Evolutionary conservation across 2,113 vertebrate species (phyloP), one percentile per base, ranked within the genome.

Genomic region (Dicaeum eximium): DNA sequence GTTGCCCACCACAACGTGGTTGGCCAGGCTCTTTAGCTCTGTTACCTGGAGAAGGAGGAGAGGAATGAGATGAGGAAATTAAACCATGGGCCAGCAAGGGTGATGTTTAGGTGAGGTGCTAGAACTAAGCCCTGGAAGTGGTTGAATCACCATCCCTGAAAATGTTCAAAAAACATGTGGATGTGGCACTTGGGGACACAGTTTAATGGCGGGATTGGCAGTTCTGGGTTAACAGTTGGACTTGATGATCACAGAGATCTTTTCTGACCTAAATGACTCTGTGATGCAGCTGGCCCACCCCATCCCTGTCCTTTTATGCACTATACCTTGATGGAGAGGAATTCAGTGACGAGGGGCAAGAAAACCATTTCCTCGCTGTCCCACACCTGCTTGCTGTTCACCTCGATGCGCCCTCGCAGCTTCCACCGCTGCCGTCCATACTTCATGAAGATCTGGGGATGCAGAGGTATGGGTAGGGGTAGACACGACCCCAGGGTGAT

Each of bases 391-490:
- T 99, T 99, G 93, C 98, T 97, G 40, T 99, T 99, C 57, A 98
- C 97, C 96, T 99, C 99, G 12, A 99, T 99, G 71, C 98, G 98
- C 15, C 99, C 99, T 9, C 98, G 98, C 27, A 99, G 97, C 97
- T 98, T 99, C 99, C 99, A 99, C 35, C 99, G 98, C 96, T 99
- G 99, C 30, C 99, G 98, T 11, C 99, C 99, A 0, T 99, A 99
- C 95, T 98, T 99, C 99, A 99, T 99, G 78, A 98, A 99, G 95
- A 99, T 99, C 99, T 99, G 75, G 25, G 37, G 54, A 47, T 25
- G 18, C 37, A 79, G 42, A 79, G 78, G 10, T 1, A 5, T 44
- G 60, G 30, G 40, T 13, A 15, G 25, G 51, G 18, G 31, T 11
- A 54, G 16, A 53, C 8, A 11, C 0, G 1, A 20, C 7, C 4